Evolutionary conservation across 1,140 invertebrate species (phyloP).

Genomic region (Ceratosolen fusciceps): DNA sequence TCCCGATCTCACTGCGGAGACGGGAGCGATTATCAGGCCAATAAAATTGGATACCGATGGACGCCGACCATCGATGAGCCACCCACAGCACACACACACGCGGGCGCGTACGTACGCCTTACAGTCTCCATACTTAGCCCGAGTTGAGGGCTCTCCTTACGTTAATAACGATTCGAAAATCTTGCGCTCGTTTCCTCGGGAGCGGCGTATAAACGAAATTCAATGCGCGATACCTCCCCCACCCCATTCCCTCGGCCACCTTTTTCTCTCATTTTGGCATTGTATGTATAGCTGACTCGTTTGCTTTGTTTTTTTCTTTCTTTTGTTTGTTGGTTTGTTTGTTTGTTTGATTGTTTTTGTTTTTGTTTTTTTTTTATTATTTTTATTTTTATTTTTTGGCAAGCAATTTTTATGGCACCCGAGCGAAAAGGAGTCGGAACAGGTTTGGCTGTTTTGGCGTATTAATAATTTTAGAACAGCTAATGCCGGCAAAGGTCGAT

Average conservation of each 20-base stretch:
- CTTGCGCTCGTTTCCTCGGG: neutral
- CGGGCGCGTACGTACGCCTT: too few species aligned
- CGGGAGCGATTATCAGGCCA: neutral
- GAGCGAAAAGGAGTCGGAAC: neutral
- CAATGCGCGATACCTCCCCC: slow-evolving; percentile 1
- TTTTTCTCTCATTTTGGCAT: too few species aligned
- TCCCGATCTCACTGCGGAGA: neutral
- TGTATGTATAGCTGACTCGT: too few species aligned
- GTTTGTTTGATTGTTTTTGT: slow-evolving; percentile 9
- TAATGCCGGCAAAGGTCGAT: neutral
- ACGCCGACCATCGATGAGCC: neutral
- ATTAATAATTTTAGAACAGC: slow-evolving; percentile 3
- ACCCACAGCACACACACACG: neutral
- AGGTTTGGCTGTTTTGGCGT: slow-evolving; percentile 11
- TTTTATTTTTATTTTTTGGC: slow-evolving; percentile 3
- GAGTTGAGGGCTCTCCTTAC: neutral
- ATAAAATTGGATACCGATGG: slow-evolving; percentile 23
- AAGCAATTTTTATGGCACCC: slow-evolving; percentile 2
- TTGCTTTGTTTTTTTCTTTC: neutral
- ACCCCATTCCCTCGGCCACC: too few species aligned
- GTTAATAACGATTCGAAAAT: slow-evolving; percentile 30
- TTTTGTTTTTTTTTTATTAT: slow-evolving; percentile 8
- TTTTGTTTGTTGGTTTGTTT: slow-evolving; percentile 18
- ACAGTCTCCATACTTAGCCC: neutral
- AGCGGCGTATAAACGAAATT: neutral